phyloP scores from a whole-genome alignment of 1,140 invertebrate species.

The Ips nitidus region DNA sequence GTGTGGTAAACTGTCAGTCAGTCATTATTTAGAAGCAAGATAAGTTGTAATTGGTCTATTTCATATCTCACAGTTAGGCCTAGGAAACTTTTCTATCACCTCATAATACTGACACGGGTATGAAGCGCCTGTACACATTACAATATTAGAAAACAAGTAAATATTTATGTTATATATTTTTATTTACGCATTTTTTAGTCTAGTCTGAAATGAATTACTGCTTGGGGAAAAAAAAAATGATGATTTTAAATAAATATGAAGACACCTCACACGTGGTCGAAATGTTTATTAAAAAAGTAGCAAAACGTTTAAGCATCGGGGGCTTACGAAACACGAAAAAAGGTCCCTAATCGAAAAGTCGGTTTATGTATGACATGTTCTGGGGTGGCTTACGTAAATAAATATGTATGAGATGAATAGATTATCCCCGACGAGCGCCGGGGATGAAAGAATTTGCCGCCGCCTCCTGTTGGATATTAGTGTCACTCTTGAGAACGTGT shows the following conservation, averaged over 20 bases:
- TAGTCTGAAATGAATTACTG: no score
- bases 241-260: neutral
- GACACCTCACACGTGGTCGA: slow-evolving; percentile 8
- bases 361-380: slow-evolving; percentile 35
- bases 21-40: no score
- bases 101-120: no score
- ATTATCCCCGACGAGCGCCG: slow-evolving; percentile 28
- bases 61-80: no score
- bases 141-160: no score
- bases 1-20: no score
- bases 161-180: no score
- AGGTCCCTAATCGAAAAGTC: slow-evolving; percentile 25
- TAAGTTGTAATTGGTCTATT: no score
- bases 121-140: no score
- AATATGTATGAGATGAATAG: slow-evolving; percentile 38
- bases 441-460: slow-evolving; percentile 35
- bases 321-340: slow-evolving; percentile 10
- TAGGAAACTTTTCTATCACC: no score
- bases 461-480: slow-evolving; percentile 30
- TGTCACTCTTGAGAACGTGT: slow-evolving; percentile 30
- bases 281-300: slow-evolving; percentile 15
- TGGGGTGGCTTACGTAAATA: slow-evolving; percentile 33
- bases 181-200: no score
- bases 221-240: no score
- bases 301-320: slow-evolving; percentile 18